Evolutionary conservation across 1,140 invertebrate species (phyloP), one percentile per base, ranked within the genome.

Genomic region (Aleiodes sp.): DNA sequence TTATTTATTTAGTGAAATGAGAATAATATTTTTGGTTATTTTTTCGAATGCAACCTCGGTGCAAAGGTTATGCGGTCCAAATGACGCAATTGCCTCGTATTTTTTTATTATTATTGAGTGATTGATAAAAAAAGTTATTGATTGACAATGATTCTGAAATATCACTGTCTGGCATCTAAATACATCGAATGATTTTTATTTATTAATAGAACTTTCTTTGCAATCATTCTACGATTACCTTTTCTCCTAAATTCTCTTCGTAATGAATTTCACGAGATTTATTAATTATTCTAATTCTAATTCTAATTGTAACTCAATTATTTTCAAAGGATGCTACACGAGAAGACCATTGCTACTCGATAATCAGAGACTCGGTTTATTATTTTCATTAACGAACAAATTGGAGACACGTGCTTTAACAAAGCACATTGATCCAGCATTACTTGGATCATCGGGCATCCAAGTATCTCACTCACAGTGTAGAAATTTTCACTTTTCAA

Each of bases 401-500:
- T 73, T 57, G 62, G 64, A 78, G 19, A 63, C 63, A n/a, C 74
- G 33, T 65, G 9, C 56, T 19, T 70, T 65, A 21, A 70, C 59
- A 29, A 59, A 65, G 16, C 63, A 67, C 14, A 52, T 66, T 60
- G 57, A 71, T 1, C 41, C 60, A 31, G 60, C n/a, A 2, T 37
- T 74, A 7, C 12, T 39, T 26, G 37, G 37, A 10, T 62, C 46
- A 16, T 66, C 31, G 65, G 70, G 46, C 33, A 26, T 43, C 37
- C 66, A 75, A 52, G 9, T 39, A 6, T 33, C 63, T 1, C 75
- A 75, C 41, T 43, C 76, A 41, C 79, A 78, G 41, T 29, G 73
- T 12, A 75, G 82, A 28, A 77, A 72, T 43, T 80, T 85, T 74
- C 76, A 75, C 16, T 64, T 76, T 35, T 73, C 76, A 41, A 39